Base-by-base conservation (phyloP, 2,888 invertebrate species). In the Meganola albula region DNA sequence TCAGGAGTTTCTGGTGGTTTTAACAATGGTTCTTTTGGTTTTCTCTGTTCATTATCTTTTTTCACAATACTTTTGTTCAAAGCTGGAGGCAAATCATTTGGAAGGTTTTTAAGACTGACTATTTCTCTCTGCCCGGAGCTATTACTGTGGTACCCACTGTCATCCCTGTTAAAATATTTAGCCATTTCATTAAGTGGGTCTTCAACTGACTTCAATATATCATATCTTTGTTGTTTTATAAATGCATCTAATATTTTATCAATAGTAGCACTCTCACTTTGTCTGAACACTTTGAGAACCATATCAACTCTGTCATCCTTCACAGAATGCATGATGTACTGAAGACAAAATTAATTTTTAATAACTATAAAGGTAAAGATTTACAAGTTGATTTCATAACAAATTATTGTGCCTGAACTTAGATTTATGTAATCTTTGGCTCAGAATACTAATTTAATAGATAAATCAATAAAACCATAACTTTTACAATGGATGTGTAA, bases 241-340 rank as follows among this genome's bases (percentile, higher is more conserved):
- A 89, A 74, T 21, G 80, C 80, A 48, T 74, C 68, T 10, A 88
- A 36, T 49, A 89, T 75, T 62, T 86, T 88, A 43, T 88, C 88
- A 30, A 89, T 53, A 12, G 88, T 88, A 23, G 88, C 87, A 34
- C 79, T 80, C 12, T 78, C 73, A 50, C 74, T 75, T 67, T 88
- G 88, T 40, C 76, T 76, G 47, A 78, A 89, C 4, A 88, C 74
- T 62, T 86, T 76, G 21, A 89, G 56, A 1, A 89, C 83, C 44
- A 85, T 76, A 46, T 88, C 88, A 10, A 85, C 87, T 31, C 84
- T 87, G 49, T 88, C 87, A 34, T 85, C 83, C 47, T 77, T 83
- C 9, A 87, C 80, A 29, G 85, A 77, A 53, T 87, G 83, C 52
- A 74, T 82, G 44, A 89, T 89, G 37, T 87, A 85, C 87, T 87